Evolutionary conservation across 2,888 invertebrate genomes (phyloP).

Genomic region (Harpalus rufipes): DNA sequence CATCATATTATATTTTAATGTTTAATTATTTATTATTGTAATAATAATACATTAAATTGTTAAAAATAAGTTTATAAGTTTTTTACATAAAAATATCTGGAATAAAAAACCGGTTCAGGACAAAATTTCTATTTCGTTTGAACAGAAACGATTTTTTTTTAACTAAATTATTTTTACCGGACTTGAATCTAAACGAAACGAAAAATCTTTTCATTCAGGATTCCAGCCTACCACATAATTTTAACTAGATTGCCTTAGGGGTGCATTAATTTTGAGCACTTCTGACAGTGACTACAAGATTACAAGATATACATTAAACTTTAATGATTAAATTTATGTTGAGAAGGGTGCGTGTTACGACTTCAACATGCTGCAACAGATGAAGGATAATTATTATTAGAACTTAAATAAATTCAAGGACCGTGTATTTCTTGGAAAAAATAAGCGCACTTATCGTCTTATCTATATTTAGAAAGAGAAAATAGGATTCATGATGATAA

Average conservation of each 20-base stretch:
- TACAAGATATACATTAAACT: slow-evolving; percentile 10
- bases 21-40: too few species aligned
- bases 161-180: too few species aligned
- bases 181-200: too few species aligned
- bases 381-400: slow-evolving; percentile 26
- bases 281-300: not conserved
- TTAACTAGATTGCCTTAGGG: not conserved
- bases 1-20: too few species aligned
- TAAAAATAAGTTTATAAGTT: too few species aligned
- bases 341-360: slow-evolving; percentile 12
- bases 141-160: too few species aligned
- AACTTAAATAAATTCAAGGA: not conserved
- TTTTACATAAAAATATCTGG: too few species aligned
- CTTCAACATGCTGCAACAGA: not conserved
- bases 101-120: too few species aligned
- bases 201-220: too few species aligned
- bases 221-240: not conserved
- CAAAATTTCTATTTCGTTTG: too few species aligned
- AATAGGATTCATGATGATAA: slow-evolving; percentile 15
- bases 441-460: slow-evolving; percentile 14
- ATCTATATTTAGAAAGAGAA: slow-evolving; percentile 21
- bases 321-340: not conserved
- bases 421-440: not conserved
- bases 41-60: too few species aligned
- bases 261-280: slow-evolving; percentile 3